Evolutionary conservation across 2,797 vertebrate genomes (phyloP).

Genomic region (Sciurus carolinensis): DNA sequence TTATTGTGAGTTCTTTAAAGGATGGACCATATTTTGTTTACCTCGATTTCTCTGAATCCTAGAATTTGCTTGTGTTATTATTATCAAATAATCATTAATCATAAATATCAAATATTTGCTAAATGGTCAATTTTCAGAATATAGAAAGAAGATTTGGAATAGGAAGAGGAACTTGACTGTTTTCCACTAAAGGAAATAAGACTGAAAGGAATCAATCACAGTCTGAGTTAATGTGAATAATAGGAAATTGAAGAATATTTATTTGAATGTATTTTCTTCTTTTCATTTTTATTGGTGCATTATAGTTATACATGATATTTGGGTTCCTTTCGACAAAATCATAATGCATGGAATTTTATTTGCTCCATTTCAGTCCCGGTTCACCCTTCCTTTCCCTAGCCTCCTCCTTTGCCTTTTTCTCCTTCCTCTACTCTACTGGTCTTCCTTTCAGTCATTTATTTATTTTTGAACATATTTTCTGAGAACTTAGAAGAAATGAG

Average conservation of each 20-base stretch:
- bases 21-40: not conserved
- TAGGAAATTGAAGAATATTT: conserved; percentile 32
- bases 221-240: not conserved
- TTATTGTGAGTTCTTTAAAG: conserved; percentile 52
- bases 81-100: not conserved
- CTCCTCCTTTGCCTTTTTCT: too few species aligned
- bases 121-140: conserved; percentile 20
- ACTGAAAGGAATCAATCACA: not conserved
- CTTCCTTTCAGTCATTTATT: not conserved
- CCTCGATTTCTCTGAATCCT: not conserved
- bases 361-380: too few species aligned
- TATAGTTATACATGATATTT: too few species aligned
- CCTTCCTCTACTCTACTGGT: too few species aligned
- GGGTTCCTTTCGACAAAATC: too few species aligned
- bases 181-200: not conserved
- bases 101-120: conserved; percentile 45
- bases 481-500: not conserved
- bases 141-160: conserved; percentile 54
- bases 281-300: too few species aligned
- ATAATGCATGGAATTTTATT: too few species aligned
- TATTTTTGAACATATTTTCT: conserved; percentile 48
- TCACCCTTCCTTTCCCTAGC: too few species aligned
- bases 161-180: not conserved
- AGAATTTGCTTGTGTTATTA: conserved; percentile 27
- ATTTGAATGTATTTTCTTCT: conserved; percentile 37